Evolutionary conservation across 1,140 invertebrate species (phyloP), one percentile per base, ranked within the genome.

Genomic region (Neotoxoptera formosana): DNA sequence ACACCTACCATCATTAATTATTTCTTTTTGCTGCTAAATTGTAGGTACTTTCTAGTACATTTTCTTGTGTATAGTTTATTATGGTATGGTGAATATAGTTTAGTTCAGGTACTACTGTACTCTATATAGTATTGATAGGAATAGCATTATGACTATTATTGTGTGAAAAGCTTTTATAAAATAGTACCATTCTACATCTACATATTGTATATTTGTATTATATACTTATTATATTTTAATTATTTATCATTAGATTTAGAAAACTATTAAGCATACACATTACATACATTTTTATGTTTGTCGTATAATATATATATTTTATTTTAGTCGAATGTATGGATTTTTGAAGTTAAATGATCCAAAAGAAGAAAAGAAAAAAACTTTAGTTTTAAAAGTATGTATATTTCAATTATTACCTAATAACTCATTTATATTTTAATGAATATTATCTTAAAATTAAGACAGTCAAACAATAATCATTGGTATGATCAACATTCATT

Each of bases 261-360:
- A 76, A 76, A 14, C 1, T 76, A 76, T 76, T 76, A 76, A 53
- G 7, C 7, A 53, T 67, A 67, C 4, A 76, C n/a, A 76, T 20
- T n/a, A 14, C 11, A 76, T 76, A 76, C 6, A n/a, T 76, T 45
- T 84, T 84, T 89, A 89, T 89, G 1, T 34, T 89, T 89, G 2
- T 0, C 25, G 20, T 47, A 84, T 84, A 84, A 91, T 91, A 34
- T 34, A 0, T 81, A 17, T 83, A 89, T 87, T 94, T 94, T 94
- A 94, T 96, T 96, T 94, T 96, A 98, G 98, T 95, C 97, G 97
- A 6, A 97, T 97, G 94, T 98, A 98, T 96, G 98, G 98, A 45
- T 98, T 98, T 95, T 95, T 98, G 83, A 97, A 98, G 95, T 95
- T 98, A 6, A 97, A 97, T 94, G 96, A 96, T 41, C 96, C 96